Percentiles rank a stretch among this genome's conserved stretches.
Evolutionary conservation across 2,113 vertebrate genomes (phyloP).

Genomic region (Clupea harengus): DNA sequence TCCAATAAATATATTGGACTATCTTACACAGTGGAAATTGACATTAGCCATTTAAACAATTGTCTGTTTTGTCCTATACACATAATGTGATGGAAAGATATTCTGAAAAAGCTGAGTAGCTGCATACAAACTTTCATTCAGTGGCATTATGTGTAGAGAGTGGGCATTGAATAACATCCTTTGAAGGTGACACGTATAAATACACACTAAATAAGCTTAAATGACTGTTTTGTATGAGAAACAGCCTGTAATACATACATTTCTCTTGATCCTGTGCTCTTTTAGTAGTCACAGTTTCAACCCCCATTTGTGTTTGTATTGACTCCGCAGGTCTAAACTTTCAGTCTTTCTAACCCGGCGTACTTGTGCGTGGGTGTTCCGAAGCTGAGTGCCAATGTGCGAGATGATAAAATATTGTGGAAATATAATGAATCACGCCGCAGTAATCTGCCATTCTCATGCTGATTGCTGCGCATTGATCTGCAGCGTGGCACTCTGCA

Average conservation of each 20-base stretch:
- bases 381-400: background rate
- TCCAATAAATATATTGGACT: background rate
- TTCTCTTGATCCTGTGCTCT: background rate
- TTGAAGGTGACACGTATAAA: background rate
- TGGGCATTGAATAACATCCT: background rate
- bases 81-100: background rate
- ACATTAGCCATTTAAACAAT: too few relatives aligned
- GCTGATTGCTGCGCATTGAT: background rate
- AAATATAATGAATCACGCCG: constrained; percentile 23
- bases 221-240: background rate
- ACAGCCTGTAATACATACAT: background rate
- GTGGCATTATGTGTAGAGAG: background rate
- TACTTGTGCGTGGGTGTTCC: background rate
- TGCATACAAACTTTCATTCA: too few relatives aligned
- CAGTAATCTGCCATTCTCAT: background rate
- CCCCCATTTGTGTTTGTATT: background rate
- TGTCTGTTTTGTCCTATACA: background rate
- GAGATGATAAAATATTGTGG: constrained; percentile 29
- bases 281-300: background rate
- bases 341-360: background rate
- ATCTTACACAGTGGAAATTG: too few relatives aligned
- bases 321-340: background rate
- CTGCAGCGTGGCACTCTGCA: background rate
- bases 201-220: background rate
- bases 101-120: too few relatives aligned